A percentile compares a stretch with the other conserved stretches of the same genome.
phyloP scores from a whole-genome alignment of 2,113 vertebrate genomes.

The Eupsittula cactorum region DNA sequence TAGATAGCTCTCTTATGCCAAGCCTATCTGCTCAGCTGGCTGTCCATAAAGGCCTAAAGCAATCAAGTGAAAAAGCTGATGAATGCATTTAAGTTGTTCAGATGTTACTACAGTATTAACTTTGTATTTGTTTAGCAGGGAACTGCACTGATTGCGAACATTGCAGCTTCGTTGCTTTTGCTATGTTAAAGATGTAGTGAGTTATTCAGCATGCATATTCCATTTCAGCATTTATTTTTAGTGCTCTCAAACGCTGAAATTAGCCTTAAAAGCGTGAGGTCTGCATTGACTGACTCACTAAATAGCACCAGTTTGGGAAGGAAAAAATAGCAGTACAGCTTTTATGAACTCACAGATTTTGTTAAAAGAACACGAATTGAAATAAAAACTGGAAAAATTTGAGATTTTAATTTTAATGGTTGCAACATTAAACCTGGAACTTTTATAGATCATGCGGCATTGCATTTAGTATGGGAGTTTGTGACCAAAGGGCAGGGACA shows the following conservation, averaged over 20 bases:
- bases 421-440: background rate
- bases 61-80: background rate
- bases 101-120: background rate
- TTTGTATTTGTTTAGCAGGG: background rate
- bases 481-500: background rate
- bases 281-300: slow-evolving; percentile 19
- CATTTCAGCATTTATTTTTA: slow-evolving; percentile 21
- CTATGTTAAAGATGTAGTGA: background rate
- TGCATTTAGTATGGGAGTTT: background rate
- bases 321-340: background rate
- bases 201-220: slow-evolving; percentile 37
- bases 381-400: background rate
- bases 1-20: background rate
- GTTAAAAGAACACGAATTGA: background rate
- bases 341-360: background rate
- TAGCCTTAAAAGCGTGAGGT: slow-evolving; percentile 7
- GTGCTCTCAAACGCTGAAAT: slow-evolving; percentile 33
- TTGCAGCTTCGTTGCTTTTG: background rate
- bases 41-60: background rate
- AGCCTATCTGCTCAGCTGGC: background rate
- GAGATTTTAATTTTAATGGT: background rate
- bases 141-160: background rate
- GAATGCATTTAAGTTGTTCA: background rate
- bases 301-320: background rate
- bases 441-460: background rate